These are phyloP conservation scores for Leptinotarsa peninsularis DNA, from an alignment of 2,888 invertebrate species.

Conservation along the genomic window DNA sequence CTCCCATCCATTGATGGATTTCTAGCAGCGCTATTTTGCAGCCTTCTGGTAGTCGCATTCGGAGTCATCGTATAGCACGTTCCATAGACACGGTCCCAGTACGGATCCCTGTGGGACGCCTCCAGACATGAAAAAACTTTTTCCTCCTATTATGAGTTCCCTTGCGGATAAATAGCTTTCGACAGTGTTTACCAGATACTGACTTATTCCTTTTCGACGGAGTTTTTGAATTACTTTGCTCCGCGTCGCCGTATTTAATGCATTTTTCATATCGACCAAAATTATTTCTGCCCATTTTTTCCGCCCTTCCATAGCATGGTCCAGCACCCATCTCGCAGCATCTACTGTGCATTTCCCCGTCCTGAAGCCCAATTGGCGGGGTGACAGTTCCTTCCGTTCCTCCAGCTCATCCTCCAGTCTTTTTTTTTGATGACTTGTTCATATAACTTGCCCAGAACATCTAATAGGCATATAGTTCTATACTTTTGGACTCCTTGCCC, in stretches of 20 bases:
- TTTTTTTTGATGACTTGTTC: neutral
- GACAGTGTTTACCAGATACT: neutral
- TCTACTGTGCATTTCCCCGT: conserved; percentile 1
- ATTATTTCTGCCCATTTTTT: neutral
- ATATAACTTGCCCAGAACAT: neutral
- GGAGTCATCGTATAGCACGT: neutral
- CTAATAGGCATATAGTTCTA: neutral
- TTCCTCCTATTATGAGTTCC: neutral
- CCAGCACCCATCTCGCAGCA: neutral
- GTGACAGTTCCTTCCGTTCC: neutral
- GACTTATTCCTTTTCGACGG: neutral
- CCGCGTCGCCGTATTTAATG: neutral
- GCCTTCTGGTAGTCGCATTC: neutral
- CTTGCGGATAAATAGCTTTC: neutral
- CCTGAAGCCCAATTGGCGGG: conserved; percentile 12
- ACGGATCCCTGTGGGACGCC: conserved; percentile 7
- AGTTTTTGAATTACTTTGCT: neutral
- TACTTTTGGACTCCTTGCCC: too few species aligned
- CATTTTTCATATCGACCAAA: neutral
- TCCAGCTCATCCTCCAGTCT: conserved; percentile 9
- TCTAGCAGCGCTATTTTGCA: neutral
- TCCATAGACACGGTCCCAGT: conserved; percentile 6
- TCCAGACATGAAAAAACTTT: neutral
- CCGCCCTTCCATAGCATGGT: neutral
- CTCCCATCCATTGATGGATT: too few species aligned